Conservation (phyloP, 2,888 invertebrate species). For the Sphaerophoria rueppellii region DNA sequence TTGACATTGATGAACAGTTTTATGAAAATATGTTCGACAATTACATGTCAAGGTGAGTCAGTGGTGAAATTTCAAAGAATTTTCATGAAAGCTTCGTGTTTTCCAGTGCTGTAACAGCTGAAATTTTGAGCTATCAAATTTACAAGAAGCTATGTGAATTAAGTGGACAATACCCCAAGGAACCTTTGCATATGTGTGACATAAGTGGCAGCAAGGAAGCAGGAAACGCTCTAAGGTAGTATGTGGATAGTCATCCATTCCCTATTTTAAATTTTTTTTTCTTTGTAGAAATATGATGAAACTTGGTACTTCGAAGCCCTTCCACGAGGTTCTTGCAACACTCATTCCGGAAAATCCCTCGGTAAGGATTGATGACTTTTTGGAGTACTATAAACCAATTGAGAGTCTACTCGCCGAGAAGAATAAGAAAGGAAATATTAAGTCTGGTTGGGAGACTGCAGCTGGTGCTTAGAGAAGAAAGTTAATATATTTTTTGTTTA, state of each 20-base stretch:
- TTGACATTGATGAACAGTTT: not conserved
- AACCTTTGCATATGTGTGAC: slow-evolving; percentile 86
- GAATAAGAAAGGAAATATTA: slow-evolving; percentile 14
- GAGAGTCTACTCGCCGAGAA: slow-evolving; percentile 77
- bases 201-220: slow-evolving; percentile 90
- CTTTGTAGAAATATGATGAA: slow-evolving; percentile 43
- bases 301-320: slow-evolving; percentile 87
- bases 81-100: not conserved
- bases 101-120: slow-evolving; percentile 87
- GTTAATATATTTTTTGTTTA: not conserved
- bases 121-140: slow-evolving; percentile 23
- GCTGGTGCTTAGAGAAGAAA: not conserved
- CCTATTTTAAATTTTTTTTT: not conserved
- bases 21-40: not conserved
- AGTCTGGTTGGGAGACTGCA: slow-evolving; percentile 25
- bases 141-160: slow-evolving; percentile 27
- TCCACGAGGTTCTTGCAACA: slow-evolving; percentile 85
- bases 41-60: not conserved
- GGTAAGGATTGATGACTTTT: slow-evolving; percentile 88
- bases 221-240: slow-evolving; percentile 86
- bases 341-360: slow-evolving; percentile 87
- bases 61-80: not conserved
- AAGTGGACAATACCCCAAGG: slow-evolving; percentile 25
- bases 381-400: slow-evolving; percentile 91
- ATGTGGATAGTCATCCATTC: not conserved